phyloP scores from a whole-genome alignment of 2,888 invertebrate species.

The Linnaemya vulpina region DNA sequence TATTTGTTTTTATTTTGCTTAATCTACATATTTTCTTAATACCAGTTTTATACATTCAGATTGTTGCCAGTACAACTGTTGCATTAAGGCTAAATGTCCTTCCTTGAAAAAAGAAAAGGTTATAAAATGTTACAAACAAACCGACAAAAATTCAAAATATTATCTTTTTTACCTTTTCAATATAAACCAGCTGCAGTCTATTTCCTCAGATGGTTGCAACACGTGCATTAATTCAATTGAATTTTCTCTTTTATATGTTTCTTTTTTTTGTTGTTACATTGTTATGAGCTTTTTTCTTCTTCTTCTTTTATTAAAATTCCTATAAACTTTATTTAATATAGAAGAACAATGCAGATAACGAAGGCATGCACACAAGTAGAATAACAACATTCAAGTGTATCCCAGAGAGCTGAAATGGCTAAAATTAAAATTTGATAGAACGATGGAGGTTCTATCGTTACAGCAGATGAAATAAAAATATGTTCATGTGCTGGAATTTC shows the following conservation, averaged over 20 bases:
- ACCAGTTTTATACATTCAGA: constrained; percentile 1
- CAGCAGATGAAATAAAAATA: neutral
- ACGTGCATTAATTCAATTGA: constrained; percentile 41
- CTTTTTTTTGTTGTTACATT: constrained; percentile 2
- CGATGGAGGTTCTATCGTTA: neutral
- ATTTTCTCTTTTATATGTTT: neutral
- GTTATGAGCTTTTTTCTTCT: constrained; percentile 4
- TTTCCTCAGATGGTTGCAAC: constrained; percentile 21
- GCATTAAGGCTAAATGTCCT: constrained; percentile 47
- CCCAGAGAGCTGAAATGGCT: neutral
- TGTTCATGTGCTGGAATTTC: too few relatives aligned
- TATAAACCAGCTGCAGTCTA: neutral
- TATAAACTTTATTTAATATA: constrained; percentile 54
- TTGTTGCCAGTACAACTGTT: constrained; percentile 40
- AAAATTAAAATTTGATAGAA: neutral
- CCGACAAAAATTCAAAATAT: constrained; percentile 9
- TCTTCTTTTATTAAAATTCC: constrained; percentile 48
- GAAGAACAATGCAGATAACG: constrained; percentile 20
- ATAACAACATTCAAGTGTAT: neutral
- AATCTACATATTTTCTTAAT: neutral
- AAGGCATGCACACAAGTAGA: neutral
- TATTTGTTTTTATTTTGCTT: neutral
- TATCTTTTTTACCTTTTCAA: neutral
- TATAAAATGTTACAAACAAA: neutral
- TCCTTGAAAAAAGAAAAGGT: neutral